Evolutionary conservation across 2,113 vertebrate genomes (phyloP).

Genomic region (Plectropomus leopardus): DNA sequence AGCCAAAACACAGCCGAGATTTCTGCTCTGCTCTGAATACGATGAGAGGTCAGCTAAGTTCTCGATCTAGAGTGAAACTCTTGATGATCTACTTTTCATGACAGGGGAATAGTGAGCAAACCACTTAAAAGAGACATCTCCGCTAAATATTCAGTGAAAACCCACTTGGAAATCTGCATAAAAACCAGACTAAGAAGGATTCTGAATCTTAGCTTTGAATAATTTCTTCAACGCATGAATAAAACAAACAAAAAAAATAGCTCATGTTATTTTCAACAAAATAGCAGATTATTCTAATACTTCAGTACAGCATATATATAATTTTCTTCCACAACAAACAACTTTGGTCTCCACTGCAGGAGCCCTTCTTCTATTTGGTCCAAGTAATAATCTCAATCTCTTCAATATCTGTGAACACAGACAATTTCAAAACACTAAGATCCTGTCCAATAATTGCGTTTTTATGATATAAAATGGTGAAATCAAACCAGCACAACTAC

Average conservation of each 20-base stretch:
- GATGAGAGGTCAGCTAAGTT: conserved; percentile 20
- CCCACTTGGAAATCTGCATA: conserved; percentile 29
- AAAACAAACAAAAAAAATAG: conserved; percentile 44
- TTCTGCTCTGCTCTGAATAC: conserved; percentile 40
- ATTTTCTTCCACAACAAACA: conserved; percentile 1
- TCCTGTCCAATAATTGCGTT: background rate
- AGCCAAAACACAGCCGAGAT: conserved; percentile 38
- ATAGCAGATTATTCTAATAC: conserved; percentile 29
- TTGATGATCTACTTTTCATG: conserved; percentile 12
- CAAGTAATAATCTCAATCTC: background rate
- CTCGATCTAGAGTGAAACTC: conserved; percentile 31
- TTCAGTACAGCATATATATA: conserved; percentile 5
- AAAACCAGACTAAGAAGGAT: conserved; percentile 9
- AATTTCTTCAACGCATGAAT: conserved; percentile 26
- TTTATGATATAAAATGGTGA: conserved; percentile 10
- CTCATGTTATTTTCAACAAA: conserved; percentile 26
- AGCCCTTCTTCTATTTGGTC: background rate
- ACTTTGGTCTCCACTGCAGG: background rate
- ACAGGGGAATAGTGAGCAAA: conserved; percentile 1
- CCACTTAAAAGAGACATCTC: conserved; percentile 11
- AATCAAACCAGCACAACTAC: conserved; percentile 12
- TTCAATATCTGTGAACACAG: background rate
- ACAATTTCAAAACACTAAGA: background rate
- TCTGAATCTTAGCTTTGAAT: conserved; percentile 23
- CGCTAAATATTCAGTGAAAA: conserved; percentile 36